These are phyloP conservation scores for Chloroceryle amazona DNA, from an alignment of 2,797 vertebrate species.

Conservation along the genomic window DNA sequence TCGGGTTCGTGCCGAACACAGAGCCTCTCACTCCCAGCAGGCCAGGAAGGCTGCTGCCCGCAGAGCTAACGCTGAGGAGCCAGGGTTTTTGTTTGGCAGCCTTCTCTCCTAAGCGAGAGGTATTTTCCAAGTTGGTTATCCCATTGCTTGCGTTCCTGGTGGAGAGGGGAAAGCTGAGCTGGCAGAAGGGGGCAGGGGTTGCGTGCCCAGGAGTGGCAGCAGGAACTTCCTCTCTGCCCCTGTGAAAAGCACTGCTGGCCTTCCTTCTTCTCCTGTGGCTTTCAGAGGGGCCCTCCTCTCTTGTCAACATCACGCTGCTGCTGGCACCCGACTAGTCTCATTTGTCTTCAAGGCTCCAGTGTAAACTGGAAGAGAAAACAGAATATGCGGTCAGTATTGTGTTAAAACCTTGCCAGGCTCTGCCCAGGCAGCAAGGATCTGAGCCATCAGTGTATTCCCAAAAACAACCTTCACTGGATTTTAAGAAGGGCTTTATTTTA, in stretches of 20 bases:
- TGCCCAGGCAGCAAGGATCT: background rate
- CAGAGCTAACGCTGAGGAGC: accelerated
- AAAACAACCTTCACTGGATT: background rate
- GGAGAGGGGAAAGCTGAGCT: background rate
- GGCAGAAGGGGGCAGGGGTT: background rate
- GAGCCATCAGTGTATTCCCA: background rate
- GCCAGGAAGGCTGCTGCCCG: background rate
- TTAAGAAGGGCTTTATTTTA: background rate
- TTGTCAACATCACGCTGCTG: accelerated
- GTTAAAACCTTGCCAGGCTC: background rate
- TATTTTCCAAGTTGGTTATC: background rate
- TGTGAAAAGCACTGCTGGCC: accelerated
- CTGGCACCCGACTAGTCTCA: background rate
- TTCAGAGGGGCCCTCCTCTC: background rate
- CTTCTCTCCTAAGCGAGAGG: background rate
- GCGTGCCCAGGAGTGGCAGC: background rate
- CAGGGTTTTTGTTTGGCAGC: background rate
- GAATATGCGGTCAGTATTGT: accelerated
- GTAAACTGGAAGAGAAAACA: background rate
- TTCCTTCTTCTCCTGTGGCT: background rate
- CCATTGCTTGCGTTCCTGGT: background rate
- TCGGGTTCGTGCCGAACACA: background rate
- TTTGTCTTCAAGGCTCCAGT: background rate
- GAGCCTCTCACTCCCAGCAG: background rate
- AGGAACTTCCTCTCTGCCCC: background rate